Base-by-base conservation (phyloP, 2,113 vertebrate genomes). In the Pardalotus punctatus region DNA sequence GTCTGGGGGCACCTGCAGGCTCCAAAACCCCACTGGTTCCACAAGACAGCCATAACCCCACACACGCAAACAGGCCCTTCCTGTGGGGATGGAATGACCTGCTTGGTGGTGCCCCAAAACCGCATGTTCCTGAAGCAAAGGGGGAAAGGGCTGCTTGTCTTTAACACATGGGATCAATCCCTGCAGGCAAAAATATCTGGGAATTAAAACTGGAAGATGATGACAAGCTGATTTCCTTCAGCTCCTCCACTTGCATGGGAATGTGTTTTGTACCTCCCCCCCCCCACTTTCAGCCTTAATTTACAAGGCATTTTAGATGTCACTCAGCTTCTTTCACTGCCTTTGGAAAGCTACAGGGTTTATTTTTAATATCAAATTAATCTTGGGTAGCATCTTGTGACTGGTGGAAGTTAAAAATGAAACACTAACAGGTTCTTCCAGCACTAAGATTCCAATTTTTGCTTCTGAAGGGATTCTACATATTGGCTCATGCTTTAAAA, bases 321-420 rank as follows among this genome's bases (percentile, higher is more conserved):
- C 58, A 43, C 60, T 78, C 57, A 11, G 25, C 33, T 93, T 51
- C 35, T 57, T 72, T 43, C 43, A 20, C 62, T 4, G 21, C 66
- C 67, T 88, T 90, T 88, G 83, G 47, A 77, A 89, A 73, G n/a
- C 60, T 42, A 33, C 28, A 45, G 28, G 17, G 36, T 81, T 89
- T 73, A 45, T 60, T 82, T 81, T 90, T 83, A 86, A 33, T 38
- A 70, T n/a, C 47, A 40, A 45, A 57, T 84, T 88, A 54, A 88
- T 80, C 54, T 48, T 43, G 11, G 2, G 8, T 7, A 61, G 72
- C 51, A 86, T 78, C 29, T 85, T 66, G 38, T 8, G 61, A 67
- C 51, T 45, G 71, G 36, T 28, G 4, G 50, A 47, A 71, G 67
- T 87, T 67, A 85, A 60, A 95, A 91, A 90, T 28, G 6, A 72